Evolutionary conservation across 2,888 invertebrate genomes (phyloP), one percentile per base, ranked within the genome.

Genomic region (Morpho deidamia): DNA sequence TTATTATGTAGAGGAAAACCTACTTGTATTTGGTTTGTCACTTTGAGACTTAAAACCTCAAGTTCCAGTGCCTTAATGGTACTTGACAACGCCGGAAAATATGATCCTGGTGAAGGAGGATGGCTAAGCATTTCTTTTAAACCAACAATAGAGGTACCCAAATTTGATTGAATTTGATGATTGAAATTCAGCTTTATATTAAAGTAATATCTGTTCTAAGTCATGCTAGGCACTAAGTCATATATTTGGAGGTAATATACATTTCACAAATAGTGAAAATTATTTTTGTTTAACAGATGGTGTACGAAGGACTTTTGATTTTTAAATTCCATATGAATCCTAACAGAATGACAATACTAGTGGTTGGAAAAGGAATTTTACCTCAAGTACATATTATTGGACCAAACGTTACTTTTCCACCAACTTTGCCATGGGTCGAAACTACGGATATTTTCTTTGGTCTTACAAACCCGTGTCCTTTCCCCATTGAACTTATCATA

Each of bases 401-500:
- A 7, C 72, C 84, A 0, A 74, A 75, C 7, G 78, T 94, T 34
- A 78, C 74, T 56, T 95, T 95, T 72, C 83, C 90, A 5, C 92
- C 94, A 0, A 89, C 91, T 1, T 72, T 94, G 53, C 94, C 94
- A 0, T 93, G 92, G 83, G 87, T 92, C 11, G 76, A 83, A 41
- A 89, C 90, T 2, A 89, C 90, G n/a, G 91, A 92, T 46, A 83
- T 90, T 58, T 90, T 82, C 59, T 90, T 95, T 56, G 85, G 89
- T 4, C 72, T 95, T 7, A 90, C 91, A 53, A 95, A 95, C 72
- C 90, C 91, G 0, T 92, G 92, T 57, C 74, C 85, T 5, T 92
- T 92, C 74, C 92, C 94, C 0, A 84, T 95, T 12, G 94, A 95
- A 76, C 83, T 94, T 45, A 93, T 92, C 69, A 92, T 94, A 74